A percentile compares a stretch with the other conserved stretches of the same genome.
phyloP scores from a whole-genome alignment of 2,888 invertebrate genomes.

The Sipunculus nudus region DNA sequence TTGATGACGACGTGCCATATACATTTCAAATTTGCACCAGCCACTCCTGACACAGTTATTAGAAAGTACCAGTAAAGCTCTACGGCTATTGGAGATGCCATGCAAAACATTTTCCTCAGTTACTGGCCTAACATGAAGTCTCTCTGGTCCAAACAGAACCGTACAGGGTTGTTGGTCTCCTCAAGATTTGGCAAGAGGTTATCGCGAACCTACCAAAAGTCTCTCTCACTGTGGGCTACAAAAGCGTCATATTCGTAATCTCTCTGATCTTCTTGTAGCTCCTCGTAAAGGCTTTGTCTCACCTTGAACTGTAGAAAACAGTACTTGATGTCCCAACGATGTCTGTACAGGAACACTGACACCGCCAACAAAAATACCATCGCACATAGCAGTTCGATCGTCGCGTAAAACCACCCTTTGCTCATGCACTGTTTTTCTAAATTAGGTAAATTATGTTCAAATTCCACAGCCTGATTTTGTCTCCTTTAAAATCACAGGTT shows the following conservation, averaged over 20 bases:
- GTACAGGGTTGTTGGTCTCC: constrained; percentile 66
- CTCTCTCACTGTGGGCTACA: constrained; percentile 76
- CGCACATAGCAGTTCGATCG: too few species aligned
- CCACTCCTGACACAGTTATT: constrained; percentile 74
- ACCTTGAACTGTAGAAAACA: too few species aligned
- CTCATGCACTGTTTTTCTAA: too few species aligned
- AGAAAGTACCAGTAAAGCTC: constrained; percentile 75
- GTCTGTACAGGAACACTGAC: too few species aligned
- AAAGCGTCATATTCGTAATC: constrained; percentile 81
- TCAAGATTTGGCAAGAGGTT: constrained; percentile 75
- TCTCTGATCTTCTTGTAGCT: too few species aligned
- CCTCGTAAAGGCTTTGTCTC: too few species aligned
- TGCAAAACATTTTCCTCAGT: constrained; percentile 78
- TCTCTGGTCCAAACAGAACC: constrained; percentile 77
- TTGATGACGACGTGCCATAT: constrained; percentile 73
- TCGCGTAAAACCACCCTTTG: too few species aligned
- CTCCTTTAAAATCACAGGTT: too few species aligned
- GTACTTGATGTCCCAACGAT: too few species aligned
- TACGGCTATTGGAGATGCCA: constrained; percentile 75
- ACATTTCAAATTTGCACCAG: constrained; percentile 81
- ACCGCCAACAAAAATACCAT: too few species aligned
- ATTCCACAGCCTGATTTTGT: too few species aligned
- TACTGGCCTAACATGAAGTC: constrained; percentile 78
- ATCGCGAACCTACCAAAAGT: constrained; percentile 74
- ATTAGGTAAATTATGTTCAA: too few species aligned